These are phyloP conservation scores for Phrynosoma blainvillii DNA, from an alignment of 2,113 vertebrate species.

Conservation along the genomic window DNA sequence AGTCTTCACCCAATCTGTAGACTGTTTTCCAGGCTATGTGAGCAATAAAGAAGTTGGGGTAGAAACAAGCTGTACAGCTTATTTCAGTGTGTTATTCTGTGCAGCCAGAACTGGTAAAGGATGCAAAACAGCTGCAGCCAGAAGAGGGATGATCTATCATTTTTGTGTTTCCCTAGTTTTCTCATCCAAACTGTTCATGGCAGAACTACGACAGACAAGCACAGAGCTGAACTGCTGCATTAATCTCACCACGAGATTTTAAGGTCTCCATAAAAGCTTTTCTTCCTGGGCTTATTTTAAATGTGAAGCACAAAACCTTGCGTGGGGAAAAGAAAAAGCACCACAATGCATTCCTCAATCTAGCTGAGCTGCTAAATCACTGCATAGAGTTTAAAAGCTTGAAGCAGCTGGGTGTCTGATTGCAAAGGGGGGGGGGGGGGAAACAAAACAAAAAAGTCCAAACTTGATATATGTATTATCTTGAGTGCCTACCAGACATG, in stretches of 20 bases:
- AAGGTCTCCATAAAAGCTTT: neutral
- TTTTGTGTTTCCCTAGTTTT: slow-evolving; percentile 51
- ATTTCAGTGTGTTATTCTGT: slow-evolving; percentile 23
- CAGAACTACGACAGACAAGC: slow-evolving; percentile 7
- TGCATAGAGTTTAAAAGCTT: slow-evolving; percentile 51
- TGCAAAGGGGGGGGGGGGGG: slow-evolving; percentile 50
- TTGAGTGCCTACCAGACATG: slow-evolving; percentile 50
- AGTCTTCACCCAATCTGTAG: neutral
- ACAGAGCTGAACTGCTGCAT: slow-evolving; percentile 10
- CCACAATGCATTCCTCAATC: slow-evolving; percentile 66
- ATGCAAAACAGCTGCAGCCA: slow-evolving; percentile 63
- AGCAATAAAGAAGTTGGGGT: neutral
- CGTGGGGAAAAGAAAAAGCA: slow-evolving; percentile 45
- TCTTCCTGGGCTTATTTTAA: neutral
- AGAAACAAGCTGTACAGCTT: slow-evolving; percentile 21
- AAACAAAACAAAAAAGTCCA: slow-evolving; percentile 62
- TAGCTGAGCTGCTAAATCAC: slow-evolving; percentile 61
- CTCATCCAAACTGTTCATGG: slow-evolving; percentile 56
- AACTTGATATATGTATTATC: slow-evolving; percentile 50
- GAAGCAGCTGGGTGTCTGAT: slow-evolving; percentile 68
- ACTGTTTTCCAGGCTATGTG: neutral
- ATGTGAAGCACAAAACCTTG: slow-evolving; percentile 32
- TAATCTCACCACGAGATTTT: neutral
- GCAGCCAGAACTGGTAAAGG: slow-evolving; percentile 49
- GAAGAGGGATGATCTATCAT: slow-evolving; percentile 31